A percentile compares a stretch with the other conserved stretches of the same genome.
phyloP scores from a whole-genome alignment of 2,113 vertebrate species.

The Ptilorrhoa leucosticta region DNA sequence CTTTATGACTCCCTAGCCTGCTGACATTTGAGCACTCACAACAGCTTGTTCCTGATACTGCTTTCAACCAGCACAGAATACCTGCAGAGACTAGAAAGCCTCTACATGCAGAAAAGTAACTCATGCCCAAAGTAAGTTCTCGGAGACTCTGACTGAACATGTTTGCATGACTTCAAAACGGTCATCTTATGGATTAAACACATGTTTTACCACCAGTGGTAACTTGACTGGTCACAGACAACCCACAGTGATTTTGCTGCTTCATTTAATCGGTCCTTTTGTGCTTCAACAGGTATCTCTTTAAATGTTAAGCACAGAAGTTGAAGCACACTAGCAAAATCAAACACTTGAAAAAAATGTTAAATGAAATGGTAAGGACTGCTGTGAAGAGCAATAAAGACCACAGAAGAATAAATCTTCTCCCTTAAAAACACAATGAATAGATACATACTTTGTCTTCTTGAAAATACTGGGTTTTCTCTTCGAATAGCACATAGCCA shows the following conservation, averaged over 20 bases:
- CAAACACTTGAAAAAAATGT: background rate
- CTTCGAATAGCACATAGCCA: background rate
- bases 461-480: background rate
- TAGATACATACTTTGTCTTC: background rate
- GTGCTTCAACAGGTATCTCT: background rate
- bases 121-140: background rate
- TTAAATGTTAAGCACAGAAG: background rate
- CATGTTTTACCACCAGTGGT: background rate
- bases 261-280: fast-evolving
- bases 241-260: background rate
- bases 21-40: background rate
- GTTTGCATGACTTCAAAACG: background rate
- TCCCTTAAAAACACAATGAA: background rate
- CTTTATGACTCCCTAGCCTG: background rate
- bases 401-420: background rate
- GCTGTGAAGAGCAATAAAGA: background rate
- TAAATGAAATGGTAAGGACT: background rate
- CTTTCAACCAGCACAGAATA: background rate
- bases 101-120: background rate
- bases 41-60: background rate
- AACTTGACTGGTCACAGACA: background rate
- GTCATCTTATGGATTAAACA: background rate
- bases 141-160: background rate
- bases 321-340: background rate
- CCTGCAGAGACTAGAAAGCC: background rate